Evolutionary conservation across 2,113 vertebrate species (phyloP).

Genomic region (Peromyscus leucopus): DNA sequence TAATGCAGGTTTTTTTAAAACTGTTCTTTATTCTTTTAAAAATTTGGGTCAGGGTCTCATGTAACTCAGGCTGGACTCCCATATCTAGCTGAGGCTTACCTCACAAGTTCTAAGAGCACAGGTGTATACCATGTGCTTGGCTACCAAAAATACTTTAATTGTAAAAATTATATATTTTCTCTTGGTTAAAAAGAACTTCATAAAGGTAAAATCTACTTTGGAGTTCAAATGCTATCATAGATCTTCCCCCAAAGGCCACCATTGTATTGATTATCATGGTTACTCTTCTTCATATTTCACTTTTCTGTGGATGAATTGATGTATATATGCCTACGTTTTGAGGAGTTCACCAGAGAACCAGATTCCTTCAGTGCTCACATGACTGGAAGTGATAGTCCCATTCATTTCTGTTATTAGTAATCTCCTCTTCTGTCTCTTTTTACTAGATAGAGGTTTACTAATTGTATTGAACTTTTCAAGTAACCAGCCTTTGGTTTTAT

Average conservation of each 20-base stretch:
- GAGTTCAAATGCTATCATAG: background rate
- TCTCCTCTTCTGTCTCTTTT: background rate
- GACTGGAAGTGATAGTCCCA: background rate
- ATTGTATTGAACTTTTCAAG: constrained; percentile 5
- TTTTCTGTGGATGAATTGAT: background rate
- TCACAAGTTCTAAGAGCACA: background rate
- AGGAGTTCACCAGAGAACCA: background rate
- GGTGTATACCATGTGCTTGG: background rate
- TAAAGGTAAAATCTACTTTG: background rate
- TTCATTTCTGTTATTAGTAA: background rate
- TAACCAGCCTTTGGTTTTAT: constrained; percentile 21
- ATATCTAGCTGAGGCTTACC: background rate
- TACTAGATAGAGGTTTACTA: background rate
- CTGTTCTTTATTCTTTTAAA: background rate
- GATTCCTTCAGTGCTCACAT: background rate
- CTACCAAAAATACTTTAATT: constrained; percentile 2
- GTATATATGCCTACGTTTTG: background rate
- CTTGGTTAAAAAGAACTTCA: background rate
- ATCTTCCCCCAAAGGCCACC: background rate
- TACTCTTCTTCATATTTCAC: background rate
- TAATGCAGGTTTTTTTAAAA: background rate
- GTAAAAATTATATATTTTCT: background rate
- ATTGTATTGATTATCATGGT: background rate
- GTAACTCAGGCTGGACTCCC: background rate
- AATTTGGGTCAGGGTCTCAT: background rate